A percentile compares a stretch with the other conserved stretches of the same genome.
These are phyloP conservation scores for Calidris pygmaea DNA, from an alignment of 2,113 vertebrate species.

Conservation along the genomic window DNA sequence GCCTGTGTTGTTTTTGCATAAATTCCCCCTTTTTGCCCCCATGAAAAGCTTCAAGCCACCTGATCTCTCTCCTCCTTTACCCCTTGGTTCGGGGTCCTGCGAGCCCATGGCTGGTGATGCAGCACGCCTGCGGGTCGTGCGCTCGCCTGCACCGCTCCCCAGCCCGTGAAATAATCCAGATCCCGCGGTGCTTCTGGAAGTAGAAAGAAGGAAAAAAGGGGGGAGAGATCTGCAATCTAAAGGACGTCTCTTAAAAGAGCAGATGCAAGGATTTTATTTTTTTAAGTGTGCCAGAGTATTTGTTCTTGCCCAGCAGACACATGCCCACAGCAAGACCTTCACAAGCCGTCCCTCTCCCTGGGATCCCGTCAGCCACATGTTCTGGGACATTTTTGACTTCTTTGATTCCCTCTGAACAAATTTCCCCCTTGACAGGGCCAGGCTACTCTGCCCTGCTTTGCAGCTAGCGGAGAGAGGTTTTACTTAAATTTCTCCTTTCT, in stretches of 20 bases:
- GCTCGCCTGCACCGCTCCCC: neutral
- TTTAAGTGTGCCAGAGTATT: neutral
- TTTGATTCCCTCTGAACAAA: neutral
- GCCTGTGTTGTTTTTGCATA: neutral
- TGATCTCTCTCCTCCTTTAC: neutral
- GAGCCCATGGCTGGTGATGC: neutral
- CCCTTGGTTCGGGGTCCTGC: neutral
- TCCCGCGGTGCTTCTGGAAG: neutral
- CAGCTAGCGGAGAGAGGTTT: slow-evolving; percentile 5
- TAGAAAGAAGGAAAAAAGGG: neutral
- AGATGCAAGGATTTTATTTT: neutral
- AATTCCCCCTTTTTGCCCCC: neutral
- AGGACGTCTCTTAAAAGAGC: neutral
- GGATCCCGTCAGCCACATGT: fast-evolving
- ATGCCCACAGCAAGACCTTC: neutral
- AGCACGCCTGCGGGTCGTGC: fast-evolving
- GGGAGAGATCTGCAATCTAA: neutral
- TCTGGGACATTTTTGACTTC: neutral
- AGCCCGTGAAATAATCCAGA: neutral
- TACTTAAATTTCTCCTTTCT: slow-evolving; percentile 19
- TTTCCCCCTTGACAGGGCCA: neutral
- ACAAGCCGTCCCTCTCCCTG: fast-evolving
- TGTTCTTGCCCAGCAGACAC: neutral
- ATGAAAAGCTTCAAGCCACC: neutral
- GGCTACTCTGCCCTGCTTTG: neutral